Evolutionary conservation across 2,888 invertebrate genomes (phyloP), one percentile per base, ranked within the genome.

Genomic region (Aphidoletes aphidimyza): DNA sequence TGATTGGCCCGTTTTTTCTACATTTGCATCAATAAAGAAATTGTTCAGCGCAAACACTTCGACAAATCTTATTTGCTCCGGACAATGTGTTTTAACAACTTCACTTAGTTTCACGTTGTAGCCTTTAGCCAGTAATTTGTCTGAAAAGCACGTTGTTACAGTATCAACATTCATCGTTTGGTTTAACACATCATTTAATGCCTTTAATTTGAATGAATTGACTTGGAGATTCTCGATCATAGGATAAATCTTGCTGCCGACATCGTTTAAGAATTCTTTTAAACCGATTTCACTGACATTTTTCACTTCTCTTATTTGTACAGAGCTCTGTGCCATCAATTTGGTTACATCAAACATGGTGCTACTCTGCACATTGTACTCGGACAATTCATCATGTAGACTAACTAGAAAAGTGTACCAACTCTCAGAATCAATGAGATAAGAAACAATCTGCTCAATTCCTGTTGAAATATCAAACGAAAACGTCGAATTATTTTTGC

Each of bases 1-100:
- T 14, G 37, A 1, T 22, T 83, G 37, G 9, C 83, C 83, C 2
- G 42, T 42, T 83, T 83, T 83, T n/a, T 39, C 26, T 6, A 83
- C 39, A 83, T 83, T 26, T 14, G 19, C 39, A 39, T 83, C 39
- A 14, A 83, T 83, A 5, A 14, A 83, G 9, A 85, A 30, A 30
- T 81, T 84, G 30, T 54, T 54, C 5, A 54, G 1, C 22, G 54
- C 54, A 22, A 54, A 54, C 6, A 54, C 22, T 22, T 54, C 54
- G 5, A 54, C 9, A 22, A 22, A 22, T 22, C 22, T n/a, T 6
- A 22, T 22, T 6, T n/a, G 1, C 6, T 54, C 54, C n/a, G 6
- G 3, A 3, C 54, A 6, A 54, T 54, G 39, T 39, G 2, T 42
- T 42, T 42, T 14, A 9, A 42, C 34, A 34, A 26, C 14, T 9